These are phyloP conservation scores for Isaurus tuberculatus DNA, from an alignment of 92 coral and sea anemone species.

Conservation along the genomic window DNA sequence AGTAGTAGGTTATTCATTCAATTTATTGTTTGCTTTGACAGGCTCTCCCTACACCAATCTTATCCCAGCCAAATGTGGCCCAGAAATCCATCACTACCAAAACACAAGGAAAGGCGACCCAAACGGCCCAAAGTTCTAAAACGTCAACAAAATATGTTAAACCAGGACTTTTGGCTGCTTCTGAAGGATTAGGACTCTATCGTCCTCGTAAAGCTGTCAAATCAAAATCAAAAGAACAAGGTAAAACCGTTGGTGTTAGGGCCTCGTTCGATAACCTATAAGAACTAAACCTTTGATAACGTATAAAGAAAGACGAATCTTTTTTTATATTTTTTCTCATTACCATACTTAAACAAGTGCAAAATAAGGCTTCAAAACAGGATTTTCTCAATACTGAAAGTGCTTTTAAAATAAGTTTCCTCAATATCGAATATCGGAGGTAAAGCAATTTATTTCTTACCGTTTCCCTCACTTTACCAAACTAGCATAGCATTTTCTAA, in stretches of 20 bases:
- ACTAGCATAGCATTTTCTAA: background rate
- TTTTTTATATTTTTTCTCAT: too few species aligned
- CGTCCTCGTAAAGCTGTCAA: conserved; percentile 9
- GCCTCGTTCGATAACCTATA: too few species aligned
- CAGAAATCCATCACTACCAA: background rate
- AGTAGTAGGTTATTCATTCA: too few species aligned
- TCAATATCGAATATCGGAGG: background rate
- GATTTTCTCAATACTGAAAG: too few species aligned
- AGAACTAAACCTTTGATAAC: too few species aligned
- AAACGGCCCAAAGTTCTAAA: background rate
- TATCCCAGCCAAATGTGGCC: background rate
- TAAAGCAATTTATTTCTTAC: background rate
- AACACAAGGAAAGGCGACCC: background rate
- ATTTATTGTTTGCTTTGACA: background rate
- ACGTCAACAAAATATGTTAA: background rate
- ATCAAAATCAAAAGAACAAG: conserved; percentile 12
- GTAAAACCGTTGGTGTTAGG: too few species aligned
- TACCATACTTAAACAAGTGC: too few species aligned
- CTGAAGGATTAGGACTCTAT: conserved; percentile 25
- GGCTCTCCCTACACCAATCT: conserved; percentile 40
- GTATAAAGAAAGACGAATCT: too few species aligned
- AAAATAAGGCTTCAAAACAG: too few species aligned
- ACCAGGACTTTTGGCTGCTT: background rate
- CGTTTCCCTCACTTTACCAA: background rate
- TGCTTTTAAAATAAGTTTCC: background rate